These are phyloP conservation scores for Drosophila atripex DNA, from an alignment of 2,888 invertebrate genomes.

Conservation along the genomic window DNA sequence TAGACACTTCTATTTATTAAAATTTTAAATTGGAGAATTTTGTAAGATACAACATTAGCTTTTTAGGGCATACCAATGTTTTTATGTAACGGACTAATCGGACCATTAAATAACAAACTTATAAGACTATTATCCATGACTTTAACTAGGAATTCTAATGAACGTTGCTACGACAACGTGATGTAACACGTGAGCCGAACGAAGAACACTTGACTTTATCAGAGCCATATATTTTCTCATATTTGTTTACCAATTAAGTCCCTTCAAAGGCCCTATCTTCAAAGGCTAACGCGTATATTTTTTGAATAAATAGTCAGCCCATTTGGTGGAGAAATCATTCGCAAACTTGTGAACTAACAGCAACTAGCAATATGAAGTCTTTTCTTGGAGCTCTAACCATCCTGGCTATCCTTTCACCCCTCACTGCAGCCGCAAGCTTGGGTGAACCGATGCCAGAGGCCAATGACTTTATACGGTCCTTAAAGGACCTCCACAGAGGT, in stretches of 20 bases:
- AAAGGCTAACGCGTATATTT: slow-evolving; percentile 13
- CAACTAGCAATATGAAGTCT: slow-evolving; percentile 50
- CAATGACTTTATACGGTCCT: slow-evolving; percentile 41
- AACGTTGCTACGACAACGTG: slow-evolving; percentile 8
- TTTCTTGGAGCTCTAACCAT: slow-evolving; percentile 33
- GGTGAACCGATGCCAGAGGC: slow-evolving; percentile 17
- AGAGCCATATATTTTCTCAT: slow-evolving; percentile 35
- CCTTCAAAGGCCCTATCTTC: slow-evolving; percentile 32
- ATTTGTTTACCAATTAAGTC: slow-evolving; percentile 47
- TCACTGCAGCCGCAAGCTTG: slow-evolving; percentile 37
- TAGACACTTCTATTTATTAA: neutral
- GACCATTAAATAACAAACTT: neutral
- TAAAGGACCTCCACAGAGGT: slow-evolving; percentile 46
- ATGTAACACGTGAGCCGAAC: slow-evolving; percentile 25
- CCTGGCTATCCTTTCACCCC: slow-evolving; percentile 38
- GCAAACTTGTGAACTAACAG: slow-evolving; percentile 34
- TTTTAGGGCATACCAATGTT: neutral
- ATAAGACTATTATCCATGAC: slow-evolving; percentile 1
- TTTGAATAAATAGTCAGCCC: slow-evolving; percentile 58
- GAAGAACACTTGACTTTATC: slow-evolving; percentile 40
- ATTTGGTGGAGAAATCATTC: slow-evolving; percentile 53
- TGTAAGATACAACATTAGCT: neutral
- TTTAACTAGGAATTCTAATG: slow-evolving; percentile 5
- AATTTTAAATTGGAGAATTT: neutral
- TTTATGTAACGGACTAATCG: neutral